phyloP scores from a whole-genome alignment of 2,888 invertebrate species.

The Drosophila macrospina region DNA sequence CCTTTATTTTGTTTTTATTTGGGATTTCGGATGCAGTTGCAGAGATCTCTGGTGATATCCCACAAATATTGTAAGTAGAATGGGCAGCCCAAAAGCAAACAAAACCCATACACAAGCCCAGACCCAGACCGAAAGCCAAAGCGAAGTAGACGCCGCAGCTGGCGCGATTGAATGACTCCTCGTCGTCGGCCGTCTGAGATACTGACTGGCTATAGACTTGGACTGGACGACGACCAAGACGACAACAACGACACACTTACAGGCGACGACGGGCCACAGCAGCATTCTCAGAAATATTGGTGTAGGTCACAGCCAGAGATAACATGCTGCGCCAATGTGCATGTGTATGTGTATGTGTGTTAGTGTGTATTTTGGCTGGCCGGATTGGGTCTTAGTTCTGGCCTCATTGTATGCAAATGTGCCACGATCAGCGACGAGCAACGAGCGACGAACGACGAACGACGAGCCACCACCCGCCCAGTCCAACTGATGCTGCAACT shows the following conservation, averaged over 20 bases:
- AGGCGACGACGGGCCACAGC: conserved; percentile 76
- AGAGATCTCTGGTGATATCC: conserved; percentile 74
- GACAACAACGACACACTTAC: conserved; percentile 74
- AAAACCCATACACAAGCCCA: conserved; percentile 44
- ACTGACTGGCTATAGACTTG: conserved; percentile 71
- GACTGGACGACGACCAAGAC: conserved; percentile 53
- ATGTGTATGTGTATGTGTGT: conserved; percentile 18
- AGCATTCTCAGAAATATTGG: conserved; percentile 86
- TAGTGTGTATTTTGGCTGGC: conserved; percentile 25
- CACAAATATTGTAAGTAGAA: conserved; percentile 80
- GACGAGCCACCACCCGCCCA: conserved; percentile 73
- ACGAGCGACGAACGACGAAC: conserved; percentile 55
- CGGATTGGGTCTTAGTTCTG: conserved; percentile 62
- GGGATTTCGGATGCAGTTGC: conserved; percentile 67
- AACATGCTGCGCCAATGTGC: conserved; percentile 84
- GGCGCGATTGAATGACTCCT: conserved; percentile 80
- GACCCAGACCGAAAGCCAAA: conserved; percentile 46
- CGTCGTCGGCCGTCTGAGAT: conserved; percentile 75
- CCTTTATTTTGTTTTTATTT: conserved; percentile 45
- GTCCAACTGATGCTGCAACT: conserved; percentile 43
- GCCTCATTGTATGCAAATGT: conserved; percentile 86
- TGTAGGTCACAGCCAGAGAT: conserved; percentile 86
- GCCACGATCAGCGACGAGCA: conserved; percentile 76
- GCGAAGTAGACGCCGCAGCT: conserved; percentile 76
- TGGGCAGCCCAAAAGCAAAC: conserved; percentile 66